A percentile compares a stretch with the other conserved stretches of the same genome.
These are phyloP conservation scores for Myzus persicae DNA, from an alignment of 1,140 invertebrate genomes.

Conservation along the genomic window DNA sequence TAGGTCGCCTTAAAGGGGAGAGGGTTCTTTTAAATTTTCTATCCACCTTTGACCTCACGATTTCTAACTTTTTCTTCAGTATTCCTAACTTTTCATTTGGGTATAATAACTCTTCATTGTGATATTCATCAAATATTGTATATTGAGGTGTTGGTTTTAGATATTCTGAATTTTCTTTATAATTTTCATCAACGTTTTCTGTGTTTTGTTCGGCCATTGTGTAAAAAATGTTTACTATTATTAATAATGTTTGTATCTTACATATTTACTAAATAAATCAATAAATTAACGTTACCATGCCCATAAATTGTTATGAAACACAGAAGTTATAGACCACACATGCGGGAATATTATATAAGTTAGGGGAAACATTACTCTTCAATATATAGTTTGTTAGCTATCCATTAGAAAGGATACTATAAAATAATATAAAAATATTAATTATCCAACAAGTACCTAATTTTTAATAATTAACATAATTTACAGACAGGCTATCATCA, in stretches of 20 bases:
- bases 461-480: neutral
- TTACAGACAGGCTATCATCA: neutral
- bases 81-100: neutral
- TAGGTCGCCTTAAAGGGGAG: neutral
- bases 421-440: too few relatives aligned
- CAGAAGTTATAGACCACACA: neutral
- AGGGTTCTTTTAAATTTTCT: neutral
- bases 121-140: neutral
- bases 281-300: neutral
- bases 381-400: neutral
- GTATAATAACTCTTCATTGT: neutral
- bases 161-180: neutral
- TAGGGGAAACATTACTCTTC: neutral
- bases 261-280: neutral
- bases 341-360: neutral
- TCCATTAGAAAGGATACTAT: too few relatives aligned
- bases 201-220: neutral
- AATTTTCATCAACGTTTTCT: neutral
- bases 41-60: neutral
- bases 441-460: neutral
- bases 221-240: neutral
- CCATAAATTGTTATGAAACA: neutral
- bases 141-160: neutral
- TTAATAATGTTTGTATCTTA: neutral
- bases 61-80: neutral